Percentiles rank a stretch among this genome's conserved stretches.
phyloP scores from a whole-genome alignment of 2,888 invertebrate genomes.

The Seira sanloemensis region DNA sequence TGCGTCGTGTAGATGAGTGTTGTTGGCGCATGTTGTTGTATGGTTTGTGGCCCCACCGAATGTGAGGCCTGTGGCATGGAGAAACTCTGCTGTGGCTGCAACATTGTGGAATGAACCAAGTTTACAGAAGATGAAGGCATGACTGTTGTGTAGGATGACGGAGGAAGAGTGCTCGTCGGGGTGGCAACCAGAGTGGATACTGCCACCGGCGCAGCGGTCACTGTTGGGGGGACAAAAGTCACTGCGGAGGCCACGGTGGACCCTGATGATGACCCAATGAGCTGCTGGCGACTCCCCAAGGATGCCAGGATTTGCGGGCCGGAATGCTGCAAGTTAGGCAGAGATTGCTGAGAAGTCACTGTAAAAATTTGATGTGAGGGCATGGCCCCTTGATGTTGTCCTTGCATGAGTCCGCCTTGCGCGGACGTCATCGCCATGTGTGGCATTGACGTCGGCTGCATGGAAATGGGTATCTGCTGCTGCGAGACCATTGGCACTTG shows the following conservation, averaged over 20 bases:
- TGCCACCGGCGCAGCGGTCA: constrained; percentile 18
- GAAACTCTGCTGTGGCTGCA: constrained; percentile 14
- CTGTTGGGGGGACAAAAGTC: constrained; percentile 40
- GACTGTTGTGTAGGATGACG: constrained; percentile 38
- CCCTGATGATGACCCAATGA: constrained; percentile 6
- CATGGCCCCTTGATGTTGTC: not conserved
- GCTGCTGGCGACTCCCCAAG: not conserved
- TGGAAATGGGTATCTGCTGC: constrained; percentile 13
- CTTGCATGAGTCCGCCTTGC: not conserved
- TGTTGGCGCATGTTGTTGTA: constrained; percentile 15
- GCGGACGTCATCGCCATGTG: not conserved
- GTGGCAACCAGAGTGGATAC: constrained; percentile 6
- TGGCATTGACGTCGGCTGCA: not conserved
- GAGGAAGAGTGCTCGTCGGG: constrained; percentile 21
- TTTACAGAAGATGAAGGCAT: constrained; percentile 22
- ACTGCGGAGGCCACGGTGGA: constrained; percentile 34
- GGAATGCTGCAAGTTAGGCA: constrained; percentile 1
- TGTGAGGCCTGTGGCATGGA: not conserved
- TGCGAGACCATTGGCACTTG: not conserved
- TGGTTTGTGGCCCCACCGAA: not conserved
- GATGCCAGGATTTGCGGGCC: not conserved
- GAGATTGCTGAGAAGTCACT: constrained; percentile 14
- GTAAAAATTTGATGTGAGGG: not conserved
- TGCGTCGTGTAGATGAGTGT: constrained; percentile 50
- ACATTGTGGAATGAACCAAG: constrained; percentile 20